Evolutionary conservation across 2,113 vertebrate species (phyloP).

Genomic region (Girardinichthys multiradiatus): DNA sequence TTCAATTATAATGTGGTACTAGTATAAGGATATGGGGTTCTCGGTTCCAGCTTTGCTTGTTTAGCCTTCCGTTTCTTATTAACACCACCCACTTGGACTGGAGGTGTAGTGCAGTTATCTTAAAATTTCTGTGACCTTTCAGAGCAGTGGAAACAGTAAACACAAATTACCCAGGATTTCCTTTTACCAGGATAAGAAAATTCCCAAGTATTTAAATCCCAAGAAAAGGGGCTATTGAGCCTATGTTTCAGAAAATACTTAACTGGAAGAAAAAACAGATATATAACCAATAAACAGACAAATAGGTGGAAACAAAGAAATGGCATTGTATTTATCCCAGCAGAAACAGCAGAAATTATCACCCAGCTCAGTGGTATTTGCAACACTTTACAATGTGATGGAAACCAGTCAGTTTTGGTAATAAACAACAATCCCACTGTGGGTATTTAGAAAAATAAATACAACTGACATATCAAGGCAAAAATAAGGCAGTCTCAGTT

Average conservation of each 20-base stretch:
- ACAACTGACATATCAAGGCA: background rate
- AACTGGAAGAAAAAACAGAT: background rate
- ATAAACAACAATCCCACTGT: background rate
- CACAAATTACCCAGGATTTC: too few relatives aligned
- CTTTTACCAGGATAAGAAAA: too few relatives aligned
- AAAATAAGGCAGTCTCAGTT: background rate
- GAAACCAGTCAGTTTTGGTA: background rate
- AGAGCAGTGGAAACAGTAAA: too few relatives aligned
- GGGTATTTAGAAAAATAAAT: background rate
- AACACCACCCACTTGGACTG: too few relatives aligned
- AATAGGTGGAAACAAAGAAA: background rate
- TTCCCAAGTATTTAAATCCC: too few relatives aligned
- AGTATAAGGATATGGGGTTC: too few relatives aligned
- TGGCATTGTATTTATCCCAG: background rate
- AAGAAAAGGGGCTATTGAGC: too few relatives aligned
- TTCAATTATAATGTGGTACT: too few relatives aligned
- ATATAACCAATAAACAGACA: background rate
- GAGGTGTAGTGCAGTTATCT: too few relatives aligned
- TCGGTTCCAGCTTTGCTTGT: too few relatives aligned
- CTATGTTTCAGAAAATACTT: background rate
- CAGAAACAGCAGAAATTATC: background rate
- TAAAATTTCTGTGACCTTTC: too few relatives aligned
- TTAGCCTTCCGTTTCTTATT: too few relatives aligned
- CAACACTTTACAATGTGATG: background rate
- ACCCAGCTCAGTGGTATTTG: background rate